These are phyloP conservation scores for Prietella phreatophila DNA, from an alignment of 2,113 vertebrate species.

Conservation along the genomic window DNA sequence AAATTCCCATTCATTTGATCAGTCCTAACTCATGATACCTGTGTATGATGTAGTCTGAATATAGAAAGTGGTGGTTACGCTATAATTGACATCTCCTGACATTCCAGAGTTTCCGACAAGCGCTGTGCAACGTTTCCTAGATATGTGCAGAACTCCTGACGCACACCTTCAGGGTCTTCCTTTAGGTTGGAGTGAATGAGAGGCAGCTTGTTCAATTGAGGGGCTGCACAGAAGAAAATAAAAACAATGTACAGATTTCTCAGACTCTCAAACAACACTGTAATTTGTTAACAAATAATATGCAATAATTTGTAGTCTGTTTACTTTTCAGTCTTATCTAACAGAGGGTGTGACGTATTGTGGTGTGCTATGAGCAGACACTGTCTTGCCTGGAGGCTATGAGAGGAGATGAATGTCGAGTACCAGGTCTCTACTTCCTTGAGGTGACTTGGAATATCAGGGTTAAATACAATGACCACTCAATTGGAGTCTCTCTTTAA, in stretches of 20 bases:
- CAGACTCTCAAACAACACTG: not conserved
- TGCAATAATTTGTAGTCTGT: not conserved
- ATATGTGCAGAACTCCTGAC: constrained; percentile 82
- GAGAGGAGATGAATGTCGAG: constrained; percentile 84
- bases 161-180: constrained; percentile 87
- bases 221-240: constrained; percentile 67
- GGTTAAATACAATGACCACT: constrained; percentile 89
- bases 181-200: constrained; percentile 90
- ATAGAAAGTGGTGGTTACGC: constrained; percentile 62
- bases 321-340: constrained; percentile 71
- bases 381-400: constrained; percentile 80
- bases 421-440: constrained; percentile 90
- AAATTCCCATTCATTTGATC: not conserved
- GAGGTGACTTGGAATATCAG: constrained; percentile 84
- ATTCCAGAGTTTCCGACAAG: constrained; percentile 87
- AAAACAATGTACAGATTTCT: constrained; percentile 1
- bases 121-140: constrained; percentile 78
- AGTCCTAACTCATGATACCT: not conserved
- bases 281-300: not conserved
- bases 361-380: constrained; percentile 92
- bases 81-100: constrained; percentile 93
- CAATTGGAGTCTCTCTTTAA: constrained; percentile 88
- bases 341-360: constrained; percentile 71
- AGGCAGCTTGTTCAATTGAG: constrained; percentile 79
- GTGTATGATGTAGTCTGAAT: not conserved